phyloP scores from a whole-genome alignment of 2,797 vertebrate genomes.

The Lacerta viridis region DNA sequence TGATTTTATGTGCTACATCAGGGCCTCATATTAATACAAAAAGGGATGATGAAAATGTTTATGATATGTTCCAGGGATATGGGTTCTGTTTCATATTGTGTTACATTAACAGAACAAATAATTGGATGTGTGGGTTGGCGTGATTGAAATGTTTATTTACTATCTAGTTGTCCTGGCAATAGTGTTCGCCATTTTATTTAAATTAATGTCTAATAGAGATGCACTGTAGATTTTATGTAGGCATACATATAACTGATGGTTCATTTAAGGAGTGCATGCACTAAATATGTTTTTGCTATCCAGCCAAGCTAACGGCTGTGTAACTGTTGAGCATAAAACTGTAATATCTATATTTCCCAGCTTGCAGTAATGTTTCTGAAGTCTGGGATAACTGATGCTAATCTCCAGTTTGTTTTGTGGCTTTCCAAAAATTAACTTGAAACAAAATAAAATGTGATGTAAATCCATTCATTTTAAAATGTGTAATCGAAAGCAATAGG shows the following conservation, averaged over 20 bases:
- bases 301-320: constrained; percentile 72
- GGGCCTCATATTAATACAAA: constrained; percentile 49
- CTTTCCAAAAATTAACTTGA: constrained; percentile 76
- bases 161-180: constrained; percentile 56
- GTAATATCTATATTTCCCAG: constrained; percentile 77
- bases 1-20: constrained; percentile 47
- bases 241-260: constrained; percentile 52
- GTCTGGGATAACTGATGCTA: constrained; percentile 76
- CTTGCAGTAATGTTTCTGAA: constrained; percentile 76
- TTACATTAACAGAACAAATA: constrained; percentile 69
- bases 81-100: constrained; percentile 74
- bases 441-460: constrained; percentile 69
- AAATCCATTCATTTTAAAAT: constrained; percentile 67
- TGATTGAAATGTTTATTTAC: constrained; percentile 74
- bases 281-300: constrained; percentile 67
- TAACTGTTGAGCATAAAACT: constrained; percentile 72
- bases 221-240: constrained; percentile 61
- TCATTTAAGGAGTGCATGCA: constrained; percentile 65
- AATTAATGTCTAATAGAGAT: constrained; percentile 72
- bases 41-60: constrained; percentile 37
- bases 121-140: constrained; percentile 53
- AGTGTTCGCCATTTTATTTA: constrained; percentile 63
- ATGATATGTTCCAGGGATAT: constrained; percentile 59
- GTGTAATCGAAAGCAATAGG: constrained; percentile 49
- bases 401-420: constrained; percentile 75